Evolutionary conservation across 2,797 vertebrate species (phyloP).

Genomic region (Lithobates sylvaticus): DNA sequence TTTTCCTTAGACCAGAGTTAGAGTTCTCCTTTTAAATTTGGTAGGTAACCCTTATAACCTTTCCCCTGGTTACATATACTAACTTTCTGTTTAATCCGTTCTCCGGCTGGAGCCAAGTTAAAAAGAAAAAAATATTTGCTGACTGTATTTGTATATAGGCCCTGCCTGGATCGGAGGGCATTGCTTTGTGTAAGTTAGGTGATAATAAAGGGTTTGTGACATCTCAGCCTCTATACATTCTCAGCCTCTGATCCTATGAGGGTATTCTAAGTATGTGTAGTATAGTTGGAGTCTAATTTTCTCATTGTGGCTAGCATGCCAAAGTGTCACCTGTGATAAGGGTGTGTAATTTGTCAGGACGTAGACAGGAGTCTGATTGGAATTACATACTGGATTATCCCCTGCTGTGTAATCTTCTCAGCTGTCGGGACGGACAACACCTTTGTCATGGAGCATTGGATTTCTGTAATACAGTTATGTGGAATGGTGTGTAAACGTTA

Average conservation of each 20-base stretch:
- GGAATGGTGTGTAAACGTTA: background rate
- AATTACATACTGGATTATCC: background rate
- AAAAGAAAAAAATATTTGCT: no score
- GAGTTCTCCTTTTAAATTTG: no score
- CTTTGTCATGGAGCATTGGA: background rate
- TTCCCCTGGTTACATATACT: no score
- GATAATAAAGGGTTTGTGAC: background rate
- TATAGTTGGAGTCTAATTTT: background rate
- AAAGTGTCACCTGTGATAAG: background rate
- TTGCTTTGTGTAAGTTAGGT: background rate
- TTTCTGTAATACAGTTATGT: background rate
- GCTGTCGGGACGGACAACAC: background rate
- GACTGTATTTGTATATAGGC: background rate
- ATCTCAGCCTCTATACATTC: background rate
- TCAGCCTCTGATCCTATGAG: background rate
- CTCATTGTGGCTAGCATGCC: background rate
- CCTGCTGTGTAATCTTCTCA: background rate
- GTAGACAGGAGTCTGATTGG: background rate
- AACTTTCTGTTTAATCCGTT: no score
- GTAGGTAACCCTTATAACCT: no score
- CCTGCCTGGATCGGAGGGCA: background rate
- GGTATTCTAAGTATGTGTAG: background rate
- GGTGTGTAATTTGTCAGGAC: background rate
- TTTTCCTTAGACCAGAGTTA: no score
- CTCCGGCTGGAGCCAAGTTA: no score